Evolutionary conservation across 2,113 vertebrate species (phyloP).

Genomic region (Labeo rohita): DNA sequence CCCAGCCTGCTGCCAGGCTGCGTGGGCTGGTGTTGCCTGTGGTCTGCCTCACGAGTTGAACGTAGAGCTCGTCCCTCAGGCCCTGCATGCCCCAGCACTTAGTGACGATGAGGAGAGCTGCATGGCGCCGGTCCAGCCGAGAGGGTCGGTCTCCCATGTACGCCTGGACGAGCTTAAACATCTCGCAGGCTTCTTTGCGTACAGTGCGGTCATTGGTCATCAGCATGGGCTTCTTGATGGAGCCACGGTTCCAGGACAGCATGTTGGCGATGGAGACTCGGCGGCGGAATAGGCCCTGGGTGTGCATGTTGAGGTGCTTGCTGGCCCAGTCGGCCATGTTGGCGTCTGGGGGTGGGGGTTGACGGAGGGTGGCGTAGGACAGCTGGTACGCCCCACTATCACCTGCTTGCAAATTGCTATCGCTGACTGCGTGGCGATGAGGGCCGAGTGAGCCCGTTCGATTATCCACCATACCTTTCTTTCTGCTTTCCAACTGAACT

Average conservation of each 20-base stretch:
- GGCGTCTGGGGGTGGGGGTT: constrained; percentile 80
- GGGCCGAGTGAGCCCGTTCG: constrained; percentile 69
- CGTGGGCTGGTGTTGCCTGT: constrained; percentile 83
- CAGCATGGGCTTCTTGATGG: constrained; percentile 92
- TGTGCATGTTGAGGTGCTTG: constrained; percentile 93
- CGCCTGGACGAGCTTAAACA: constrained; percentile 91
- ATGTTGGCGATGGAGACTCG: constrained; percentile 90
- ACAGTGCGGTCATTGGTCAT: constrained; percentile 85
- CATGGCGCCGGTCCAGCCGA: constrained; percentile 83
- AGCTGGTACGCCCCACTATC: constrained; percentile 70
- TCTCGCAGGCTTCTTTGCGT: constrained; percentile 88
- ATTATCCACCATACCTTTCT: constrained; percentile 69
- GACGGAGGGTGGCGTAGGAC: constrained; percentile 79
- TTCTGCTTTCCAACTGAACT: constrained; percentile 72
- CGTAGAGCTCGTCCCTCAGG: constrained; percentile 87
- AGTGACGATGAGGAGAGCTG: constrained; percentile 81
- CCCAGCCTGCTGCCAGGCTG: constrained; percentile 87
- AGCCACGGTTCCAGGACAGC: constrained; percentile 88
- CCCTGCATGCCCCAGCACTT: constrained; percentile 90
- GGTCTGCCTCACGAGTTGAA: constrained; percentile 88
- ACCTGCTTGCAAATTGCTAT: constrained; percentile 44
- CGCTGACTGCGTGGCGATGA: constrained; percentile 61
- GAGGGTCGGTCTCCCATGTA: constrained; percentile 91
- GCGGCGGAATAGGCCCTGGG: constrained; percentile 87
- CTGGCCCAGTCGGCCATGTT: constrained; percentile 92